phyloP scores from a whole-genome alignment of 2,888 invertebrate genomes.

The Odontothrips loti region DNA sequence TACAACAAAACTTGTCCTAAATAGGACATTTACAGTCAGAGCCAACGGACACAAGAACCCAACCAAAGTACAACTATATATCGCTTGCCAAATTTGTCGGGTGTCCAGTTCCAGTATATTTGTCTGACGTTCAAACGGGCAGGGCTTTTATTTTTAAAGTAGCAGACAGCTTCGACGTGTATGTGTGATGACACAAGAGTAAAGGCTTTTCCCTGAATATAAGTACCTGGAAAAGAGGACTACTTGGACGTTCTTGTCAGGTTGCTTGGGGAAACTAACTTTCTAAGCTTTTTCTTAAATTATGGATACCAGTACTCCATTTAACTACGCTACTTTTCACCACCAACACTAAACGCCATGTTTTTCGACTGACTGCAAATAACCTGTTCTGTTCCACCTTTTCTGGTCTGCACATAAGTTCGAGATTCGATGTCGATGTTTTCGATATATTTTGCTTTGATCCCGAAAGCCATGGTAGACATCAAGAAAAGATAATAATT shows the following conservation, averaged over 20 bases:
- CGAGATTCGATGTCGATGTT: slow-evolving; percentile 5
- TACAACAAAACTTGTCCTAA: no score
- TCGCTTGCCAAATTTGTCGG: no score
- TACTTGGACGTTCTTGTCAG: no score
- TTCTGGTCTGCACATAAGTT: background rate
- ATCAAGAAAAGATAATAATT: background rate
- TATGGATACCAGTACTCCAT: background rate
- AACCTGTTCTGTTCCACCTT: background rate
- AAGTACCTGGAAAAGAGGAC: no score
- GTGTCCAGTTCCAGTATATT: no score
- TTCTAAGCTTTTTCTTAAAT: no score
- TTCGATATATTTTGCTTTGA: slow-evolving; percentile 19
- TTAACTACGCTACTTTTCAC: background rate
- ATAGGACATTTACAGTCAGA: no score
- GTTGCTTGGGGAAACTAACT: no score
- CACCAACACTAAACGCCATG: slow-evolving; percentile 9
- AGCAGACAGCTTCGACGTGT: slow-evolving; percentile 16
- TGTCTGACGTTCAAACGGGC: no score
- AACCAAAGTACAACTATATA: no score
- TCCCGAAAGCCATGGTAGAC: slow-evolving; percentile 21
- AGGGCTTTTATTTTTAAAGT: background rate
- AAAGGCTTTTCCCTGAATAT: no score
- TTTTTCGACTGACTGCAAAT: background rate
- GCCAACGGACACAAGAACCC: no score
- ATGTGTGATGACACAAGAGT: background rate